Percentiles rank a stretch among this genome's conserved stretches.
These are phyloP conservation scores for Andrena fulva DNA, from an alignment of 2,888 invertebrate species.

Conservation along the genomic window DNA sequence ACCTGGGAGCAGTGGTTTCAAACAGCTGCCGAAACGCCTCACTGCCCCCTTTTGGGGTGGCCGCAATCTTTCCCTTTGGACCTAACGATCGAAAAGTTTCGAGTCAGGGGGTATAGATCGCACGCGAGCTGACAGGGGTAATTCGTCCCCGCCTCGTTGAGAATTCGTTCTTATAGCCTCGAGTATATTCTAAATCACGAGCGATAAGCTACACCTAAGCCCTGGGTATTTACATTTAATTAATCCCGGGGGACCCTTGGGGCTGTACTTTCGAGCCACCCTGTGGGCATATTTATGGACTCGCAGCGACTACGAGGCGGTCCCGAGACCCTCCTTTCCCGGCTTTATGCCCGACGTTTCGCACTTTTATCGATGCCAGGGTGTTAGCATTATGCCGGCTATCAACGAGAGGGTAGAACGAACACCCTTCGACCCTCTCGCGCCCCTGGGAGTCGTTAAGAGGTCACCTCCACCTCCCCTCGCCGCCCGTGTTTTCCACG, in stretches of 20 bases:
- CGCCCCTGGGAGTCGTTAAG: constrained; percentile 73
- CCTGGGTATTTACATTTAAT: constrained; percentile 60
- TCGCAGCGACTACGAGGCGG: constrained; percentile 43
- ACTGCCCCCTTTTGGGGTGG: not conserved
- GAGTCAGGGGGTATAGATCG: constrained; percentile 32
- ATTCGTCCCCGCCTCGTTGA: constrained; percentile 34
- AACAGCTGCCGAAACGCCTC: not conserved
- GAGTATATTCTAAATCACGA: constrained; percentile 50
- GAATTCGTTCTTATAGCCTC: constrained; percentile 29
- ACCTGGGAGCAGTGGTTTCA: too few relatives aligned
- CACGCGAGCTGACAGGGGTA: constrained; percentile 24
- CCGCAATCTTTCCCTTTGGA: not conserved
- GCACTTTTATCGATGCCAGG: constrained; percentile 77
- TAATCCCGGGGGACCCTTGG: constrained; percentile 39
- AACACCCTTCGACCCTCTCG: constrained; percentile 61
- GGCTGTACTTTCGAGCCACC: constrained; percentile 43
- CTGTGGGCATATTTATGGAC: constrained; percentile 65
- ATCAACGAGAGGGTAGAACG: constrained; percentile 72
- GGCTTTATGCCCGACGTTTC: constrained; percentile 70
- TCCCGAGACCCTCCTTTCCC: constrained; percentile 47
- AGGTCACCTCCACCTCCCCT: constrained; percentile 59
- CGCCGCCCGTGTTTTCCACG: not conserved
- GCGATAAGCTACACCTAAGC: constrained; percentile 55
- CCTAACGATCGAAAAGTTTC: not conserved
- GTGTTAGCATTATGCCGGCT: constrained; percentile 77